These are phyloP conservation scores for Drosophila kokeensis DNA, from an alignment of 2,888 invertebrate species.

Conservation along the genomic window DNA sequence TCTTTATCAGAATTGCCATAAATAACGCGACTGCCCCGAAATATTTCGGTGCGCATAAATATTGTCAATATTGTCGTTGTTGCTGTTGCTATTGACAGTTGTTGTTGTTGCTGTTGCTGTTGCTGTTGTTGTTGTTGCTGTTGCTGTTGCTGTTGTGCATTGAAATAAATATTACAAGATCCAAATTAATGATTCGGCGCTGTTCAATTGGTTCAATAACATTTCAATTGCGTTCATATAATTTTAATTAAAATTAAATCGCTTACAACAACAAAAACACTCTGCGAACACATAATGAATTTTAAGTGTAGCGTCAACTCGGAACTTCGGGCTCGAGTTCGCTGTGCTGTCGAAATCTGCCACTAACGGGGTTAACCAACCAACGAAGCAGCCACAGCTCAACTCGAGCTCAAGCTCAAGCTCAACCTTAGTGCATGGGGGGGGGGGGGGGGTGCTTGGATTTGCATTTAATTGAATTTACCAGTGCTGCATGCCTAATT, in stretches of 20 bases:
- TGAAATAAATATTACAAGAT: conserved; percentile 77
- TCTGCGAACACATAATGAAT: conserved; percentile 65
- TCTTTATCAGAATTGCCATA: conserved; percentile 68
- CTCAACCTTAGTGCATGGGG: not conserved
- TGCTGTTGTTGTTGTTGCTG: conserved; percentile 20
- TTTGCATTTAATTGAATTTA: conserved; percentile 70
- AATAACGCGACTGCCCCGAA: conserved; percentile 48
- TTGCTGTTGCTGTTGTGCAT: conserved; percentile 35
- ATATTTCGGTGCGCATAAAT: conserved; percentile 58
- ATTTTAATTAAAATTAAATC: conserved; percentile 76
- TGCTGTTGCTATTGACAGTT: conserved; percentile 21
- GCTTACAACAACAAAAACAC: conserved; percentile 33
- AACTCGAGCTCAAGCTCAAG: conserved; percentile 1
- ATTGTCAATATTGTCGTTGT: conserved; percentile 57
- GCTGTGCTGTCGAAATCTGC: conserved; percentile 55
- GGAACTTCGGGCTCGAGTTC: conserved; percentile 22
- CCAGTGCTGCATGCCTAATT: conserved; percentile 67
- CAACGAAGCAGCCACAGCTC: conserved; percentile 19
- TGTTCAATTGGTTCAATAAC: conserved; percentile 74
- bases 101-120: conserved; percentile 7
- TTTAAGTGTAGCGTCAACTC: conserved; percentile 49
- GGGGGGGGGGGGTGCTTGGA: conserved; percentile 24
- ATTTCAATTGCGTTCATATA: conserved; percentile 80
- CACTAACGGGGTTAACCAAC: conserved; percentile 67
- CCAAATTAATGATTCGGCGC: conserved; percentile 72